Evolutionary conservation across 2,113 vertebrate species (phyloP), one percentile per base, ranked within the genome.

Genomic region (Epinephelus lanceolatus): DNA sequence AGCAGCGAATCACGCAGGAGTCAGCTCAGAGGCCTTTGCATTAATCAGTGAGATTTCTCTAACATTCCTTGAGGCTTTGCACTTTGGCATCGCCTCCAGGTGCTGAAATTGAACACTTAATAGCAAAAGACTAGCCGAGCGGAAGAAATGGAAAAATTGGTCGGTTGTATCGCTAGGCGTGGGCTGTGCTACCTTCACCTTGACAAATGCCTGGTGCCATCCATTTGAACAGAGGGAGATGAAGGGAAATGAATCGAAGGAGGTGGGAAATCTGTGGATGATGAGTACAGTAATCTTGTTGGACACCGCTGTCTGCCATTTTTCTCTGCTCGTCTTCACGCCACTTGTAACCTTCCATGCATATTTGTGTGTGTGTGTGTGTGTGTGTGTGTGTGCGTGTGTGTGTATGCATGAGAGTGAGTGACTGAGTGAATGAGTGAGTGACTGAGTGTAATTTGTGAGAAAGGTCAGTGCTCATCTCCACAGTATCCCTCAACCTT

Each of bases 381-480:
- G 33, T 37, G 6, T 37, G 81, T 60, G 74, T 30, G 67, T 76
- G 68, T 53, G 75, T 69, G 40, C n/a, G 25, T 25, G 25, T 25
- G 25, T 27, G 25, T 49, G 57, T 60, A 30, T 30, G 30, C 30
- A 52, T 51, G 25, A 56, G 33, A 40, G 30, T 8, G 42, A n/a
- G 49, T 3, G 60, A 33, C n/a, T 3, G 76, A 47, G 10, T 5
- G 69, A 63, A 55, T 53, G 72, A 59, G 68, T 47, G 70, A 14
- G 61, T 40, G 70, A 56, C 78, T 70, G 69, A 75, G 80, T 82
- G 78, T 89, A 87, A 90, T 92, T 79, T 87, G 68, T 72, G 75
- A 81, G 89, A 96, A 97, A 96, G 90, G 93, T 95, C 93, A 96
- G 0, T 71, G 87, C 93, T 94, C 88, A 88, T 85, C 94, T 94